Evolutionary conservation across 1,140 invertebrate genomes (phyloP), one percentile per base, ranked within the genome.

Genomic region (Penaeus vannamei): DNA sequence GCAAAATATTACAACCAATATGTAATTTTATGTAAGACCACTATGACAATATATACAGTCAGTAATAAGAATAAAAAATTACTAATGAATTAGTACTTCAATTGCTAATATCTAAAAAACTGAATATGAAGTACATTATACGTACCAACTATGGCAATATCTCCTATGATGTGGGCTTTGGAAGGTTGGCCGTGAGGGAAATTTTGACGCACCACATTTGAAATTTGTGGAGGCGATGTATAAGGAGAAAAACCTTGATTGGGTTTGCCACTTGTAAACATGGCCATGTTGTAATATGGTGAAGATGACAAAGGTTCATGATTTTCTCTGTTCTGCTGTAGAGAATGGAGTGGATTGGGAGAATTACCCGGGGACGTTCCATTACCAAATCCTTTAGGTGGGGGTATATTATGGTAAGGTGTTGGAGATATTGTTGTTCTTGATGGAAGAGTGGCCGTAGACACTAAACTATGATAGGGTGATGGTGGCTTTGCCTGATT

Each of bases 91-190:
- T 1, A 10, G 53, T 17, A 53, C 14, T 14, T 53, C 53, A 53
- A 53, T 10, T 12, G 17, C 5, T 17, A 53, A 53, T 53, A 53
- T 14, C 53, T 42, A 42, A 29, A 62, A 26, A 46, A 26, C 20
- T n/a, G 10, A 87, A 90, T 79, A 32, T 80, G 62, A 90, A 91
- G 32, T 91, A 32, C 36, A 88, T 83, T 23, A 90, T 59, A 84
- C 86, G 87, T 85, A 91, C 87, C 87, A 85, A 90, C 88, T 81
- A 86, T 85, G 62, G 85, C 85, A 29, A 86, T 69, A 66, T 84
- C 90, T 22, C 79, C 84, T 87, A 66, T 69, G 32, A 90, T 79
- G 22, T 72, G 84, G 59, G 66, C 84, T 64, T 36, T 87, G n/a
- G 77, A 8, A 29, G 32, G 53, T 3, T 87, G 81, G 19, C 60